A percentile compares a stretch with the other conserved stretches of the same genome.
These are phyloP conservation scores for Ailuropoda melanoleuca DNA, from an alignment of 2,113 vertebrate genomes.

Conservation along the genomic window DNA sequence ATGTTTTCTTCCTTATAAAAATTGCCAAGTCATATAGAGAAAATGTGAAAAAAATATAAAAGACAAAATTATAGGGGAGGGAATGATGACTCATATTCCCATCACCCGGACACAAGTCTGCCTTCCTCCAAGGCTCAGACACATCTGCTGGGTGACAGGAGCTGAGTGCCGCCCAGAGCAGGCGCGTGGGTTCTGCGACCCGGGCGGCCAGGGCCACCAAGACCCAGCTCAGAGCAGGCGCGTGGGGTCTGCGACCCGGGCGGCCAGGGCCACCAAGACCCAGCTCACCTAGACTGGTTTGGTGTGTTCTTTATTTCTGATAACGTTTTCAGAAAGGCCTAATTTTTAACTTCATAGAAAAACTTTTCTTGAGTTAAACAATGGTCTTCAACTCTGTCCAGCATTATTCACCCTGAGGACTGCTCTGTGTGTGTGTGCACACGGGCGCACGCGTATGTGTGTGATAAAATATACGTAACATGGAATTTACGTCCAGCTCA, in stretches of 20 bases:
- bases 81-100: neutral
- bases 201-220: accelerated
- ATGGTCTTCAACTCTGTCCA: neutral
- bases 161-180: neutral
- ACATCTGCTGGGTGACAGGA: neutral
- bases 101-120: neutral
- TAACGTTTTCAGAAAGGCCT: neutral
- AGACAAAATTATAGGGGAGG: constrained; percentile 44
- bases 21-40: neutral
- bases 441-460: no score
- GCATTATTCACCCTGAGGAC: neutral
- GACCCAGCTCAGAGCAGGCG: neutral
- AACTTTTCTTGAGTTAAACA: neutral
- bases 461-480: neutral
- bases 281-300: neutral
- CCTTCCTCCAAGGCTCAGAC: neutral
- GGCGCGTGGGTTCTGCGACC: accelerated
- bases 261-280: accelerated
- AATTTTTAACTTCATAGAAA: neutral
- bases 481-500: neutral
- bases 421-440: neutral
- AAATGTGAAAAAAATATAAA: constrained; percentile 42
- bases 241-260: accelerated
- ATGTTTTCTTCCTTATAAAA: constrained; percentile 20
- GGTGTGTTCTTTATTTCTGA: neutral